phyloP scores from a whole-genome alignment of 2,113 vertebrate genomes.

The Calonectris borealis region DNA sequence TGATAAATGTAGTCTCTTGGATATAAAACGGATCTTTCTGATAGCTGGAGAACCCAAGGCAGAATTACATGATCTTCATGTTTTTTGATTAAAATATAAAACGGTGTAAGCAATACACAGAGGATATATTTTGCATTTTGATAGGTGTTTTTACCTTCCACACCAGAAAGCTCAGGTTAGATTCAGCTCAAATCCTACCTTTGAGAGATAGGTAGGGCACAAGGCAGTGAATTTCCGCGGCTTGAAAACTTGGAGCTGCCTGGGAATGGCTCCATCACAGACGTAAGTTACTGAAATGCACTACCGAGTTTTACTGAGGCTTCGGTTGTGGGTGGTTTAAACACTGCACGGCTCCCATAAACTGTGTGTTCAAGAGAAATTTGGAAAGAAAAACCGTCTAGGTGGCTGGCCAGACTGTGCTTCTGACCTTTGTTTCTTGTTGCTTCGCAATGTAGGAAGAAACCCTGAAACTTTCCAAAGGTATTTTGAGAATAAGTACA shows the following conservation, averaged over 20 bases:
- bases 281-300: neutral
- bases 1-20: neutral
- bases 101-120: neutral
- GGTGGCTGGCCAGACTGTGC: neutral
- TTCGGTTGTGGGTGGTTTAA: neutral
- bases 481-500: neutral
- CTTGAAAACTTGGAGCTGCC: neutral
- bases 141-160: neutral
- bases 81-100: neutral
- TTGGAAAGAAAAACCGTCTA: neutral
- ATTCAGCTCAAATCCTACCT: neutral
- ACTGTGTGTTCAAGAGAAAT: neutral
- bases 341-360: neutral
- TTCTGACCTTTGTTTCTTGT: neutral
- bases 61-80: neutral
- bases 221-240: neutral
- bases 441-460: neutral
- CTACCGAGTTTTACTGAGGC: neutral
- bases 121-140: neutral
- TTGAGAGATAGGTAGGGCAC: neutral
- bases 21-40: neutral
- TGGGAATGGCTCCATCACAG: neutral
- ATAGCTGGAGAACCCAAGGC: neutral
- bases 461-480: neutral
- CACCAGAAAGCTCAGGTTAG: neutral